phyloP scores from a whole-genome alignment of 1,140 invertebrate genomes.

The Onthophagus taurus region DNA sequence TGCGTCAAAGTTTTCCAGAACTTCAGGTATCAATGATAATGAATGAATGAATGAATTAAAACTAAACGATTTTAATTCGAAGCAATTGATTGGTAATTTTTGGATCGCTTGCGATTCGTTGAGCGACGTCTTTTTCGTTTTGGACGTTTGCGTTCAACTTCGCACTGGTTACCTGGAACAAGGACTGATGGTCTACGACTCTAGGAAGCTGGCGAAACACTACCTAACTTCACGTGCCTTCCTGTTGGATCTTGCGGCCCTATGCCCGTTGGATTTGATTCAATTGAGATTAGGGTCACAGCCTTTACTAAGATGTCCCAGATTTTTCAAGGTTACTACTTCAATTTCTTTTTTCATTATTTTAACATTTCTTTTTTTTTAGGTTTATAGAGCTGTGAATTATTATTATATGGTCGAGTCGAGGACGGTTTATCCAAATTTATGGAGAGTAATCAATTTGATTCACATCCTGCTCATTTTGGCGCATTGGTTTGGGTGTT shows the following conservation, averaged over 20 bases:
- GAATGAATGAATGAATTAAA: not conserved
- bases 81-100: slow-evolving; percentile 53
- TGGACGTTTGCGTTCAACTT: slow-evolving; percentile 84
- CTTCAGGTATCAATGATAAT: slow-evolving; percentile 50
- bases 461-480: slow-evolving; percentile 90
- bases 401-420: slow-evolving; percentile 96
- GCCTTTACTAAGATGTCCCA: slow-evolving; percentile 71
- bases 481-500: slow-evolving; percentile 96
- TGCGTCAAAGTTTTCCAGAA: slow-evolving; percentile 87
- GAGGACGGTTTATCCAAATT: slow-evolving; percentile 87
- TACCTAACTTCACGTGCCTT: slow-evolving; percentile 81
- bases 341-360: not conserved
- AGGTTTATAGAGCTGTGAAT: slow-evolving; percentile 82
- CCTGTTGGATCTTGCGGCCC: slow-evolving; percentile 70
- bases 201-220: slow-evolving; percentile 77
- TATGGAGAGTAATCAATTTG: slow-evolving; percentile 91
- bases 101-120: slow-evolving; percentile 78
- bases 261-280: slow-evolving; percentile 80
- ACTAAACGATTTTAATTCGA: slow-evolving; percentile 24
- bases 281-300: slow-evolving; percentile 71
- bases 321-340: slow-evolving; percentile 62
- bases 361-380: slow-evolving; percentile 29
- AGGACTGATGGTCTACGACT: slow-evolving; percentile 88
- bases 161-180: slow-evolving; percentile 93
- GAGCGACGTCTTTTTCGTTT: slow-evolving; percentile 75